Conservation (phyloP, 2,797 vertebrate genomes). For the Sphaeramia orbicularis region DNA sequence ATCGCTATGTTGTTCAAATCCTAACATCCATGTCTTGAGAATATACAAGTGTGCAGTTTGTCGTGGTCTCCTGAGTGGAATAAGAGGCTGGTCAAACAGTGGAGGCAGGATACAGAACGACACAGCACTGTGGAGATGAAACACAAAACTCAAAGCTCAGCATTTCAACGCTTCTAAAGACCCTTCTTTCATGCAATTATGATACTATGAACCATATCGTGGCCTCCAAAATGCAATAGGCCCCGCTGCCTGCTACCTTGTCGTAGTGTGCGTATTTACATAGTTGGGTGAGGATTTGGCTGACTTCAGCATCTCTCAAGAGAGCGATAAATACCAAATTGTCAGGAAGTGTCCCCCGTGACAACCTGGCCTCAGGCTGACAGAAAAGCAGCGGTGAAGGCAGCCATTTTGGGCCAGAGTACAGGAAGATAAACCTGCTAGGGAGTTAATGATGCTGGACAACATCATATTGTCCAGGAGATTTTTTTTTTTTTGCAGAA, state of each 20-base stretch:
- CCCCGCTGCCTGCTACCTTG: constrained; percentile 38
- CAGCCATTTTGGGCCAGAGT: constrained; percentile 54
- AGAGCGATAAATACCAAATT: constrained; percentile 61
- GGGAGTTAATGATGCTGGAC: constrained; percentile 46
- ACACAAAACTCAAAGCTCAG: constrained; percentile 52
- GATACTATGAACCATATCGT: constrained; percentile 37
- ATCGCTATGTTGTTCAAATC: constrained; percentile 46
- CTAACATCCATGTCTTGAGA: constrained; percentile 25
- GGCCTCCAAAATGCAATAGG: constrained; percentile 42
- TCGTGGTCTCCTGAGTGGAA: constrained; percentile 12
- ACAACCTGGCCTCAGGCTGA: constrained; percentile 67
- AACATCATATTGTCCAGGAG: constrained; percentile 9
- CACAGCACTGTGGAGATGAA: constrained; percentile 25
- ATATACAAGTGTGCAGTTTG: constrained; percentile 27
- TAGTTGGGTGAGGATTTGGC: constrained; percentile 45
- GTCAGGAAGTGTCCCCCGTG: constrained; percentile 60
- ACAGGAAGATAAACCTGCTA: constrained; percentile 36
- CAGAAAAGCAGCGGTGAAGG: constrained; percentile 47
- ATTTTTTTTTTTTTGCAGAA: not conserved
- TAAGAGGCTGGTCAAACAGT: constrained; percentile 24
- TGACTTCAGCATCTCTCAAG: constrained; percentile 69
- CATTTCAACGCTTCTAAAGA: constrained; percentile 50
- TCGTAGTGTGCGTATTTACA: constrained; percentile 56
- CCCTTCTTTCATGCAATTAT: constrained; percentile 32
- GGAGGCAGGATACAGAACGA: constrained; percentile 19